A percentile compares a stretch with the other conserved stretches of the same genome.
Conservation (phyloP, 2,888 invertebrate species). For the Tridacna crocea region DNA sequence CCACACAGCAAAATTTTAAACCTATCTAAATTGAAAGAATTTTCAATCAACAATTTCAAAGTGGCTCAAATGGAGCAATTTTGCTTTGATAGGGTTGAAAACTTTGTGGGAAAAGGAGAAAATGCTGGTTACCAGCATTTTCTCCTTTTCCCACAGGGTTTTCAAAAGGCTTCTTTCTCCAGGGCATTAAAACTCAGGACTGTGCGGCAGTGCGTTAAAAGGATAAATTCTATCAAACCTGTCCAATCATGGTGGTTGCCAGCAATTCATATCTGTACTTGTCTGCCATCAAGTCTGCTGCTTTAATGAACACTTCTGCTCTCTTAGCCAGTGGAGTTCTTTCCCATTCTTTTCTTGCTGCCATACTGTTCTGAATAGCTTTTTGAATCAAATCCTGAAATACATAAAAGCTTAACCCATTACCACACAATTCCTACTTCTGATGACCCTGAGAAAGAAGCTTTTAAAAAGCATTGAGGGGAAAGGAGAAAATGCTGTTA, state of each 20-base stretch:
- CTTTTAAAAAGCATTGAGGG: too few species aligned
- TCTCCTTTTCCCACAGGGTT: too few species aligned
- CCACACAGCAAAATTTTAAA: too few species aligned
- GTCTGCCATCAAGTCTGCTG: slow-evolving; percentile 95
- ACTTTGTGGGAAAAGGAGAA: too few species aligned
- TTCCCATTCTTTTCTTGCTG: slow-evolving; percentile 95
- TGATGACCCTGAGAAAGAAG: too few species aligned
- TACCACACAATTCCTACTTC: not conserved
- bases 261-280: slow-evolving; percentile 95
- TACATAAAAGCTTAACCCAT: not conserved
- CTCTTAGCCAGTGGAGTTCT: slow-evolving; percentile 92
- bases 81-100: too few species aligned
- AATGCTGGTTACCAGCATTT: too few species aligned
- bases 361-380: slow-evolving; percentile 92
- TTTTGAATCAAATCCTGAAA: slow-evolving; percentile 90
- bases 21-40: too few species aligned
- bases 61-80: too few species aligned
- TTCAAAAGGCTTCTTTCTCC: too few species aligned
- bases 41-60: too few species aligned
- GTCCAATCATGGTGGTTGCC: slow-evolving; percentile 98
- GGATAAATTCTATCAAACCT: slow-evolving; percentile 84
- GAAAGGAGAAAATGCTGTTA: not conserved
- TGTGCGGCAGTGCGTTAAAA: not conserved
- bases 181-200: too few species aligned
- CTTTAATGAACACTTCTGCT: slow-evolving; percentile 88